Conservation (phyloP, 2,113 vertebrate species). For the Salvelinus namaycush region DNA sequence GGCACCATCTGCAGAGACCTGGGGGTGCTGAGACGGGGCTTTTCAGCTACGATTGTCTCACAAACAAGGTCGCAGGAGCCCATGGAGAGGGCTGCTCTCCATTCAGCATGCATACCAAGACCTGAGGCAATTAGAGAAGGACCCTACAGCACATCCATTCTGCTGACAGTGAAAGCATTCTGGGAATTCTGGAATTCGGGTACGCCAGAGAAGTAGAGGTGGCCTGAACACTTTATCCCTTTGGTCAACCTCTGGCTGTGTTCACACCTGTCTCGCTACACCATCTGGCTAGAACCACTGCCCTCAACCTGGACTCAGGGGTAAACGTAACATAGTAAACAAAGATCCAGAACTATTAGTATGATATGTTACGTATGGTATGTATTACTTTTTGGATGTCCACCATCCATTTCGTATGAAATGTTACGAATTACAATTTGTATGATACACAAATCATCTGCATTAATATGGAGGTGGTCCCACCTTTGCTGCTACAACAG, state of each 20-base stretch:
- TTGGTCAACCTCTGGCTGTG: background rate
- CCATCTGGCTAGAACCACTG: no score
- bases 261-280: constrained; percentile 9
- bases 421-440: no score
- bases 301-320: no score
- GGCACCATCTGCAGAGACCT: constrained; percentile 3
- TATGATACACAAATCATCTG: no score
- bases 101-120: constrained; percentile 24
- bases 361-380: no score
- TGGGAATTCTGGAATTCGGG: constrained; percentile 34
- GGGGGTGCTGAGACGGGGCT: background rate
- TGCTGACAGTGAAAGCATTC: constrained; percentile 29
- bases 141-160: background rate
- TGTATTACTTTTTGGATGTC: no score
- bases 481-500: no score
- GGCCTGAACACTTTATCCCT: constrained; percentile 4
- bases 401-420: no score
- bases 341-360: no score
- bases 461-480: no score
- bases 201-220: constrained; percentile 9
- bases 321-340: no score
- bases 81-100: background rate
- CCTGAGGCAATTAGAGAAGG: background rate
- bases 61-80: constrained; percentile 1
- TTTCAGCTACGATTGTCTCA: constrained; percentile 22